Evolutionary conservation across 2,113 vertebrate species (phyloP), one percentile per base, ranked within the genome.

Genomic region (Camelus dromedarius): DNA sequence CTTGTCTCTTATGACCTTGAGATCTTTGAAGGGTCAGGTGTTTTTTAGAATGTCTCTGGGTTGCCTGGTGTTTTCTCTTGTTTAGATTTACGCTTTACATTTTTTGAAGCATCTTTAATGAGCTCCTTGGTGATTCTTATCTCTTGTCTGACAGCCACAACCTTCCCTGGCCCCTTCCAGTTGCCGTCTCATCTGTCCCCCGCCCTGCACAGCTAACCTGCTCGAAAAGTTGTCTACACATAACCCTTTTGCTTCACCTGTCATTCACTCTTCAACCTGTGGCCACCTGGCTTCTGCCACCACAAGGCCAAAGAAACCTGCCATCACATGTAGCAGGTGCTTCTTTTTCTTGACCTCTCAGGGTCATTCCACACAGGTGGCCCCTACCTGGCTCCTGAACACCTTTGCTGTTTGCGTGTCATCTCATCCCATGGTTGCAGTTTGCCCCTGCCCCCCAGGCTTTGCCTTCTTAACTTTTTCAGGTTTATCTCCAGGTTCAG

Each of bases 31-130:
- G 83, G 76, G 38, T 79, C 42, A 24, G 20, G 18, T 79, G 6
- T 89, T 79, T 32, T 22, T 46, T 70, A 66, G 69, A 76, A n/a
- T 24, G 20, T 42, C 56, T 13, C 11, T 73, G 70, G 64, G 79
- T 77, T 84, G 35, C 66, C 77, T 89, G 84, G n/a, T 67, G 48
- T 79, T 92, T 92, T 67, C 56, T 72, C 72, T 35, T 66, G 62
- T 88, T 66, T 52, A 60, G 86, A 28, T 35, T 8, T 52, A 67
- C n/a, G 3, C 75, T 92, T 83, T 77, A 20, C 22, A 26, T 77
- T 89, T 60, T 62, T 62, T 13, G 60, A 46, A 77, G 60, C 8
- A 1, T 42, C 76, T 83, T 91, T 88, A 62, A 70, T 2, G 12
- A 42, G 48, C 69, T 72, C 72, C 42, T 85, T 0, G 2, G 50